Evolutionary conservation across 1,140 invertebrate species (phyloP).

Genomic region (Nylanderia fulva): DNA sequence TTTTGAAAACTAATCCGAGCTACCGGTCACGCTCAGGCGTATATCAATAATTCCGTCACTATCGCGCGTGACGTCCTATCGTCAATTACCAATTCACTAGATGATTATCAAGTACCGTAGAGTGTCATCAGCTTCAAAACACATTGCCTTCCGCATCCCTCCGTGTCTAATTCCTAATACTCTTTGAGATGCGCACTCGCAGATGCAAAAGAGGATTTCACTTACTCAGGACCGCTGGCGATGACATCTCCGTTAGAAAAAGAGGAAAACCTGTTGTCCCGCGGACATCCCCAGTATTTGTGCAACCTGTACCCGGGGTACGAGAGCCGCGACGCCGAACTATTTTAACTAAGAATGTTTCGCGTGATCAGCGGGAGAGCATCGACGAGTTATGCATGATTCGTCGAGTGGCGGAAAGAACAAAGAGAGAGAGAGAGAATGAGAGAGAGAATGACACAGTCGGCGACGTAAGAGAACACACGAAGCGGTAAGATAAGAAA

Average conservation of each 20-base stretch:
- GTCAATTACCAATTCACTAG: neutral
- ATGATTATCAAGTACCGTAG: neutral
- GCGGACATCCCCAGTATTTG: constrained; percentile 65
- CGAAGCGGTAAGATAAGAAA: constrained; percentile 22
- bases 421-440: neutral
- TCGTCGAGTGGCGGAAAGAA: constrained; percentile 49
- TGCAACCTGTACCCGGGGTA: constrained; percentile 20
- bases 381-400: constrained; percentile 65
- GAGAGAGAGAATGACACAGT: constrained; percentile 4
- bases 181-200: no score
- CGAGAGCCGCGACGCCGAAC: constrained; percentile 42
- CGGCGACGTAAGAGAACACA: constrained; percentile 9
- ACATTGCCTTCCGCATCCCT: neutral
- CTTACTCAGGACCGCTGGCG: constrained; percentile 64
- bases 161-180: neutral
- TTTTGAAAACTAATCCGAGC: constrained; percentile 41
- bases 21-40: neutral
- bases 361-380: constrained; percentile 17
- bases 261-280: constrained; percentile 27
- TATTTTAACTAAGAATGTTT: constrained; percentile 62
- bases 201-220: constrained; percentile 23
- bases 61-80: neutral
- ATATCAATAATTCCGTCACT: constrained; percentile 16
- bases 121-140: neutral
- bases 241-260: constrained; percentile 58